Percentiles rank a stretch among this genome's conserved stretches.
Evolutionary conservation across 2,797 vertebrate species (phyloP).

Genomic region (Myotis vivesi): DNA sequence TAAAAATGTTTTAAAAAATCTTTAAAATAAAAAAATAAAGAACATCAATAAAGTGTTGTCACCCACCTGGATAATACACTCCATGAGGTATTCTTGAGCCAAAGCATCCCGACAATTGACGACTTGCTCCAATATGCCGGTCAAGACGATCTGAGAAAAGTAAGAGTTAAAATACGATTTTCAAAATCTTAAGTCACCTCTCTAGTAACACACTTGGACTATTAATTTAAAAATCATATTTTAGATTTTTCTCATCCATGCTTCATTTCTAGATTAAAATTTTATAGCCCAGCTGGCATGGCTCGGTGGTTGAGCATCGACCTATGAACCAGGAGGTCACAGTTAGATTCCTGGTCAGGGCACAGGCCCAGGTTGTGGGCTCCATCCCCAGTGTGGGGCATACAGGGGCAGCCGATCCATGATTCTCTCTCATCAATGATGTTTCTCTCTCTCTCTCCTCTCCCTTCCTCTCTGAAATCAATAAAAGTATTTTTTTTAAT

Average conservation of each 20-base stretch:
- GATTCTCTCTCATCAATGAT: too few species aligned
- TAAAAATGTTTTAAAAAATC: too few species aligned
- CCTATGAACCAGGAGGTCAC: too few species aligned
- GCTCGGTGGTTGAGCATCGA: too few species aligned
- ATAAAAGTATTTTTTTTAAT: too few species aligned
- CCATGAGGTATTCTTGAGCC: slow-evolving; percentile 99
- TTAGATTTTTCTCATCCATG: background rate
- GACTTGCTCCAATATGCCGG: slow-evolving; percentile 97
- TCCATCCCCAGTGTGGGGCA: too few species aligned
- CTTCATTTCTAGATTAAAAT: background rate
- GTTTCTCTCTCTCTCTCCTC: too few species aligned
- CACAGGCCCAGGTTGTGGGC: too few species aligned
- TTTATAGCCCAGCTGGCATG: too few species aligned
- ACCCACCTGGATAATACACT: slow-evolving; percentile 98
- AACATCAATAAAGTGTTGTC: background rate
- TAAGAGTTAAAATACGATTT: background rate
- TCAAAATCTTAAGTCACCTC: background rate
- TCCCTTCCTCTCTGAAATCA: too few species aligned
- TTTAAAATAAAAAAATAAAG: background rate
- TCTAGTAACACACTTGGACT: background rate
- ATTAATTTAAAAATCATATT: background rate
- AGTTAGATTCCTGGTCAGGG: too few species aligned
- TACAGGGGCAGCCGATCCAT: too few species aligned
- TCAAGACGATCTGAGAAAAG: slow-evolving; percentile 90
- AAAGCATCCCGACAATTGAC: slow-evolving; percentile 98